Evolutionary conservation across 2,888 invertebrate species (phyloP), one percentile per base, ranked within the genome.

Genomic region (Yponomeuta malinellus): DNA sequence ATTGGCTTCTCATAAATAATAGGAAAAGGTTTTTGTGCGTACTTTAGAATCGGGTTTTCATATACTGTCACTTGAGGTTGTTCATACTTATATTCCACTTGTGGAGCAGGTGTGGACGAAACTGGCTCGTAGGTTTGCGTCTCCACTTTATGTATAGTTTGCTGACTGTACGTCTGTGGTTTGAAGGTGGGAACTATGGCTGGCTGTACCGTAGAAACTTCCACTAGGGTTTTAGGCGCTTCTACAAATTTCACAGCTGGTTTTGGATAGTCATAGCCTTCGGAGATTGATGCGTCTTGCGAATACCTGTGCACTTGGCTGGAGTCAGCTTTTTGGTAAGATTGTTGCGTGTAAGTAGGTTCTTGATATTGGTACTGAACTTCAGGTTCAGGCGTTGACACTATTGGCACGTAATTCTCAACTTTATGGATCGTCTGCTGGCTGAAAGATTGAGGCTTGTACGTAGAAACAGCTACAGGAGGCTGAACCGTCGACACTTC

Each of bases 21-120:
- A 70, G 90, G 88, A 31, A 86, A 83, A n/a, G 81, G 79, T 70
- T 85, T 82, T 76, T 87, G 82, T 4, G 82, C 83, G 72, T 87
- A 90, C 75, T 87, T 80, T 9, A 88, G 72, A 23, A 90, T 80
- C 3, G 90, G 91, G 74, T 91, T 91, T 76, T 89, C 81, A 72
- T 91, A 89, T 23, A 85, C 73, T 23, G 89, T 82, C 2, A 88
- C 86, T 43, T 87, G 81, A 63, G 90, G 87, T 69, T 86, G 82
- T 73, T 88, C 86, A 74, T 86, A 88, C 52, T 80, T 77, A 64
- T 85, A 76, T 52, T 83, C 79, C 69, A 83, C 73, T 73, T 79
- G 74, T 70, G 89, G 84, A 43, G 78, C 71, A 8, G 78, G 78
- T 59, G 89, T 87, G 15, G 88, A 80, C 59, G 86, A 84, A 52